phyloP scores from a whole-genome alignment of 2,797 vertebrate genomes.

The Tragopan temminckii region DNA sequence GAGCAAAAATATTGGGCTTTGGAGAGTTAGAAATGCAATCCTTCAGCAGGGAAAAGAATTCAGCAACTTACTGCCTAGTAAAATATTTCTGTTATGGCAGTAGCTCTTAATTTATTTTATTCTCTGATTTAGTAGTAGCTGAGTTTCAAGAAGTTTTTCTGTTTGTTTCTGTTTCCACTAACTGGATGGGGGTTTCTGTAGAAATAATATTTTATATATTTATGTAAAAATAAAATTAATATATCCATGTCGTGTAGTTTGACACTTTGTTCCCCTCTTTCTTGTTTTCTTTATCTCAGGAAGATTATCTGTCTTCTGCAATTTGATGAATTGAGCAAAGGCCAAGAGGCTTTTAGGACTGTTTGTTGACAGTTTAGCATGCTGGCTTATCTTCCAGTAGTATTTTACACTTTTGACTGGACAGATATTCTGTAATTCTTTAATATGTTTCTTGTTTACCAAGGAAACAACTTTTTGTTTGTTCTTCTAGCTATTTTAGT shows the following conservation, averaged over 20 bases:
- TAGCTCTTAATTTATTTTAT: background rate
- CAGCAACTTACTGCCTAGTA: background rate
- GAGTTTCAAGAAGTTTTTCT: background rate
- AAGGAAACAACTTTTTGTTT: background rate
- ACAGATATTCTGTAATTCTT: too few relatives aligned
- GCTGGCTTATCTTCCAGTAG: background rate
- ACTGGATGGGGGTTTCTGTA: background rate
- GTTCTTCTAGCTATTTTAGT: background rate
- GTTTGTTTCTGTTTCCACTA: background rate
- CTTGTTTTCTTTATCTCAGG: background rate
- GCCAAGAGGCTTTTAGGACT: background rate
- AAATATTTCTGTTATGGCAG: background rate
- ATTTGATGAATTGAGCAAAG: background rate
- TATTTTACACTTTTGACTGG: background rate
- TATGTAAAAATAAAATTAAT: too few relatives aligned
- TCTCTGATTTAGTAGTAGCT: background rate
- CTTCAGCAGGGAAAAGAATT: background rate
- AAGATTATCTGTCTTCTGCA: background rate
- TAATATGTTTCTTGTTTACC: background rate
- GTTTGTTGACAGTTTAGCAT: background rate
- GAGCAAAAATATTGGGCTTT: background rate
- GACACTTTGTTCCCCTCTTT: background rate
- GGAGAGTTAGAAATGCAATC: background rate
- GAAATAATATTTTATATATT: background rate
- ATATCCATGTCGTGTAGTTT: background rate